A percentile compares a stretch with the other conserved stretches of the same genome.
phyloP scores from a whole-genome alignment of 1,140 invertebrate genomes.

The Nylanderia fulva region DNA sequence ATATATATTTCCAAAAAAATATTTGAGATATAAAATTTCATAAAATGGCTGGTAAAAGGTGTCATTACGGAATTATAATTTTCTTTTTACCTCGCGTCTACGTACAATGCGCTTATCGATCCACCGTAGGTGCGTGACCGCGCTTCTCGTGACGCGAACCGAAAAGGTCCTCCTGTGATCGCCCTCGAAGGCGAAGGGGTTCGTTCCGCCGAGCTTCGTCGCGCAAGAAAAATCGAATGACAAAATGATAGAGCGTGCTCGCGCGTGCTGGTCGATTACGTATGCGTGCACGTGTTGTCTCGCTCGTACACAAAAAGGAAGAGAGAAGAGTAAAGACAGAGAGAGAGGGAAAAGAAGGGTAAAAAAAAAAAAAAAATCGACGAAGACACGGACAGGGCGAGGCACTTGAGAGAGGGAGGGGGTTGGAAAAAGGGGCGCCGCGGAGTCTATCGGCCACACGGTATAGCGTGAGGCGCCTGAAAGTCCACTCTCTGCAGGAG shows the following conservation, averaged over 20 bases:
- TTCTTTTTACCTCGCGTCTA: slow-evolving; percentile 6
- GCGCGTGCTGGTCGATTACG: slow-evolving; percentile 19
- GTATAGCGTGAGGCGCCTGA: slow-evolving; percentile 78
- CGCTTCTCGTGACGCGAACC: slow-evolving; percentile 65
- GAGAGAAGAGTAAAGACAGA: slow-evolving; percentile 14
- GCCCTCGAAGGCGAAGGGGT: slow-evolving; percentile 10
- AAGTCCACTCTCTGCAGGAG: slow-evolving; percentile 69
- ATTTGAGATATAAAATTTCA: slow-evolving; percentile 12
- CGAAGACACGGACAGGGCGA: not conserved
- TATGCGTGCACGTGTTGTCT: not conserved
- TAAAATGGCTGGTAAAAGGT: not conserved
- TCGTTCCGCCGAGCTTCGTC: slow-evolving; percentile 21
- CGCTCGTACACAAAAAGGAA: slow-evolving; percentile 29
- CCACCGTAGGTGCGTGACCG: slow-evolving; percentile 63
- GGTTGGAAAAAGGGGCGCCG: slow-evolving; percentile 69
- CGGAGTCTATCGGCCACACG: slow-evolving; percentile 66
- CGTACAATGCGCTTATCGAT: slow-evolving; percentile 17
- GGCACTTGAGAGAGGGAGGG: not conserved
- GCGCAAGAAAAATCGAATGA: slow-evolving; percentile 57
- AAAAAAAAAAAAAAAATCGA: slow-evolving; percentile 7
- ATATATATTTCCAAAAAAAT: no score
- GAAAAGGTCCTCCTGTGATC: slow-evolving; percentile 52
- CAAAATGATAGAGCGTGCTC: slow-evolving; percentile 66
- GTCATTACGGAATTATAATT: slow-evolving; percentile 11
- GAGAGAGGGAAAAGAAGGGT: not conserved